Evolutionary conservation across 2,888 invertebrate genomes (phyloP), one percentile per base, ranked within the genome.

Genomic region (Tupiocoris notatus): DNA sequence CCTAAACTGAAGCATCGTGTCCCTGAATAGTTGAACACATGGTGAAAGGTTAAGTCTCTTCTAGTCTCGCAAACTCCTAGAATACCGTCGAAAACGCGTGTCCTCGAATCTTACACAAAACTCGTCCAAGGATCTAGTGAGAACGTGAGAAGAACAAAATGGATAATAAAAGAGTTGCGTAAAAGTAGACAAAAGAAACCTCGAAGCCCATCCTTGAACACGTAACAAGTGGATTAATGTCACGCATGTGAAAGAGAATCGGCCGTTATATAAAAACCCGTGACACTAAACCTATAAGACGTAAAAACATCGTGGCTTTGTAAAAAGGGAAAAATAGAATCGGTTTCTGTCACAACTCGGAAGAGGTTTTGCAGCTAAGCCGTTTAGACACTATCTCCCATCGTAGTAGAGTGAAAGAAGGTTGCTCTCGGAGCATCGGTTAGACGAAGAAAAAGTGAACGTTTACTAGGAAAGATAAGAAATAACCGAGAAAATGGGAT

Each of bases 91-190:
- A 20, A 67, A 56, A 57, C 57, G n/a, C 18, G 7, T 21, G 67
- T 67, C 67, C 67, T 67, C 67, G 56, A 9, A 18, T 7, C 16
- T 25, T 56, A 39, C 57, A 67, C 67, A 12, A 67, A 70, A 59
- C 24, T 70, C 59, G 61, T 58, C 59, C 70, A 70, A 70, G 70
- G 70, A 39, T 25, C 70, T 59, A 12, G 1, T n/a, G 70, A 59
- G 70, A 61, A 22, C 59, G 70, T 54, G 70, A 23, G 70, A 18
- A 54, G 58, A 59, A 25, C 61, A 25, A 22, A 20, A 70, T 16
- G 25, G 54, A 70, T 70, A 70, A 70, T 70, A 59, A 58, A 58
- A 58, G 70, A n/a, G 70, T 70, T 70, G 70, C 70, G 70, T 61
- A 70, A 70, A 39, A 70, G 59, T 58, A 70, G 70, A 70, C 70